Base-by-base conservation (phyloP, 2,113 vertebrate species). In the Mus pahari region DNA sequence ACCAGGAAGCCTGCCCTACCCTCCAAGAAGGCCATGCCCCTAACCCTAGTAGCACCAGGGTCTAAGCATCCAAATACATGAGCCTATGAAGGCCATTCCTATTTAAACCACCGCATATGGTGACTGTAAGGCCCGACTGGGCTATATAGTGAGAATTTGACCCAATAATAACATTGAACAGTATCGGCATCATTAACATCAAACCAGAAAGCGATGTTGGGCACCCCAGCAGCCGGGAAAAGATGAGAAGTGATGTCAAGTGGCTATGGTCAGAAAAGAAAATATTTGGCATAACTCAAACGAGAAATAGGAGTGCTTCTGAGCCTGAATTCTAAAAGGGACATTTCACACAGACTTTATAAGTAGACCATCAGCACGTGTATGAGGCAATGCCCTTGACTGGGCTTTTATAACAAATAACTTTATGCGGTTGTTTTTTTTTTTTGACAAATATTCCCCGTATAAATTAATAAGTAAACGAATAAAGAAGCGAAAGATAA, bases 381-480 rank as follows among this genome's bases (percentile, higher is more conserved):
- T 7, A 68, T n/a, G 45, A 95, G 82, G 28, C 74, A 93, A 75
- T n/a, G 33, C 2, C 55, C 33, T 94, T 90, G 74, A 94, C 36
- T 66, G 66, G 71, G 66, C 70, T 66, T 95, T 90, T 86, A 88
- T 42, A 87, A 88, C 84, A 87, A 79, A 86, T 16, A 19, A 42
- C 77, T 90, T 95, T 48, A 70, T 39, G 26, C 86, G 58, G 71
- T 89, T 93, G 17, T 73, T 60, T 97, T 97, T 64, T 39, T 73
- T 60, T 97, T 97, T 64, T 39, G 90, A 81, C 42, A 77, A 96
- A 53, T 88, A 94, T 86, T 94, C 97, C 87, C 70, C 36, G 53
- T n/a, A 87, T 66, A 45, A 92, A 97, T 90, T 95, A 94, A 66
- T 95, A 89, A 77, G 45, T 79, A 74, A 93, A 78, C 66, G 48